Base-by-base conservation (phyloP, 2,113 vertebrate genomes). In the Prionailurus bengalensis region DNA sequence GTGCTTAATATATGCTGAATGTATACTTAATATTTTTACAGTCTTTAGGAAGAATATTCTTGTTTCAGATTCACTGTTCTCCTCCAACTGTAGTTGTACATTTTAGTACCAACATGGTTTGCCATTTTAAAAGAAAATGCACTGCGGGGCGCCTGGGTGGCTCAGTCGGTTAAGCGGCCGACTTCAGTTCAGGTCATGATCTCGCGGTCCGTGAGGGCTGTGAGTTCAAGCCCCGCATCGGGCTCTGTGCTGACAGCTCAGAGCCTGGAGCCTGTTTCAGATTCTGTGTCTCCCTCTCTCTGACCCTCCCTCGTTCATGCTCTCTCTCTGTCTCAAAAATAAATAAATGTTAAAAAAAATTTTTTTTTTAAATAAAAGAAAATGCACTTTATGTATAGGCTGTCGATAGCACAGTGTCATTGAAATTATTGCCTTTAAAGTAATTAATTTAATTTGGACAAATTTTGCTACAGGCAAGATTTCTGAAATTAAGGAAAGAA, bases 111-210 rank as follows among this genome's bases (percentile, higher is more conserved):
- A 80, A 25, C 25, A 21, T 15, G 3, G 4, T 94, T 95, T 96
- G 9, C 63, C 27, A 33, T 85, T 96, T 97, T 89, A 94, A 92
- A 79, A 73, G 25, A 79, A 97, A 89, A n/a, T 83, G 65, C 2
- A n/a, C 6, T 89, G 42, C 7, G 45, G 45, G 45, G 45, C 45
- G 1, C 45, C 45, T 45, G 45, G 45, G 7, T 45, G 45, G 45
- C 45, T 45, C 45, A 45, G 45, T 8, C 45, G 45, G 45, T 45
- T 45, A 8, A 45, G 45, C 7, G 7, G 7, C 45, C 45, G 45
- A 45, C 45, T 45, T 45, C 45, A 8, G 45, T 8, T 45, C 45
- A 45, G 45, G 45, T 45, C 45, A 45, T 8, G 45, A 45, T 45
- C 45, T 45, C 7, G 45, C 7, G 45, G 45, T 45, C 7, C 7